Conservation (phyloP, 2,888 invertebrate genomes). For the Agapostemon virescens region DNA sequence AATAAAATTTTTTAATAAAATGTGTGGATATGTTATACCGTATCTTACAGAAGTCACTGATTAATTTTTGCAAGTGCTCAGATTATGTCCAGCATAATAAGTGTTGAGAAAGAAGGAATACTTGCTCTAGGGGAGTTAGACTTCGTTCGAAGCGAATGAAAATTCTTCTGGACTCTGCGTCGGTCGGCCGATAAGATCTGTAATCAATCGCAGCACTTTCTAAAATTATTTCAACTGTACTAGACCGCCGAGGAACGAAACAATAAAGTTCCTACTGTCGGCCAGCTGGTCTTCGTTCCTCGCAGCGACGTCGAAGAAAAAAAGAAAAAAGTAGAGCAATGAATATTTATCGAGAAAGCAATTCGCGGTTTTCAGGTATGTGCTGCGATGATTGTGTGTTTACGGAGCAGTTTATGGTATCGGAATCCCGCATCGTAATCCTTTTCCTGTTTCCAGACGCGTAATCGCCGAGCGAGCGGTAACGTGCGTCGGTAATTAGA, state of each 20-base stretch:
- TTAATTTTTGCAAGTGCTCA: not conserved
- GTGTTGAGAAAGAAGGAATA: too few relatives aligned
- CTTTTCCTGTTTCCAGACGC: conserved; percentile 33
- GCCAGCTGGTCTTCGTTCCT: not conserved
- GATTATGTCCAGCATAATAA: too few relatives aligned
- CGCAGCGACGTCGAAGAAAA: too few relatives aligned
- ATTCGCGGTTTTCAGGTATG: not conserved
- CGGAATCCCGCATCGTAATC: conserved; percentile 36
- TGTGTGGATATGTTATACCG: too few relatives aligned
- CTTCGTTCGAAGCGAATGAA: too few relatives aligned
- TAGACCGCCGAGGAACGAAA: not conserved
- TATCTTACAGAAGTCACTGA: not conserved
- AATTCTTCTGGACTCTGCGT: too few relatives aligned
- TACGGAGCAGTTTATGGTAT: not conserved
- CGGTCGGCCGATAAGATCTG: not conserved
- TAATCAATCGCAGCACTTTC: not conserved
- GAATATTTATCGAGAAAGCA: not conserved
- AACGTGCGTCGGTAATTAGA: conserved; percentile 60
- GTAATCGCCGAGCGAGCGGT: conserved; percentile 43
- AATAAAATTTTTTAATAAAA: too few relatives aligned
- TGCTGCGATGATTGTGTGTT: not conserved
- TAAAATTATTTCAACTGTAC: not conserved
- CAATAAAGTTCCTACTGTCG: not conserved
- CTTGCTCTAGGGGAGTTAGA: too few relatives aligned
- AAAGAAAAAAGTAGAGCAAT: not conserved